Base-by-base conservation (phyloP, 2,888 invertebrate species). In the Teinopalpus imperialis region DNA sequence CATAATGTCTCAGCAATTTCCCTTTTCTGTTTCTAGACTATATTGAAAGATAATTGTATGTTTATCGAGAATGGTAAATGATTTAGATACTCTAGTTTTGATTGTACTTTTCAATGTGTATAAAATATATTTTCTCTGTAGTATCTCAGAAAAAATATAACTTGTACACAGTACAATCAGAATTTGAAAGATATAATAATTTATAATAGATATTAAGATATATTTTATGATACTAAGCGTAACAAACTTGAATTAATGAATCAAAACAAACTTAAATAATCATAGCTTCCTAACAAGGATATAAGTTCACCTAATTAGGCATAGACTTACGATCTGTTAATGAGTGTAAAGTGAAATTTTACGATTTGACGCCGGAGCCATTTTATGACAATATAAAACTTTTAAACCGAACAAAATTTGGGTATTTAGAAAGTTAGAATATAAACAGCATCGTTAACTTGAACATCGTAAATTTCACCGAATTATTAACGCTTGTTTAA, bases 271-370 rank as follows among this genome's bases (percentile, higher is more conserved):
- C n/a, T n/a, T n/a, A n/a, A n/a, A n/a, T n/a, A n/a, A n/a, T n/a
- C n/a, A n/a, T n/a, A n/a, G n/a, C n/a, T n/a, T n/a, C n/a, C n/a
- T n/a, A n/a, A n/a, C n/a, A n/a, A n/a, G n/a, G n/a, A n/a, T n/a
- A n/a, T n/a, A n/a, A n/a, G n/a, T n/a, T n/a, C n/a, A n/a, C n/a
- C n/a, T n/a, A n/a, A n/a, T n/a, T n/a, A n/a, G n/a, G n/a, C n/a
- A n/a, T n/a, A n/a, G n/a, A n/a, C 61, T 75, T 62, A 81, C 68
- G 74, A 75, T 51, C 66, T 70, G 81, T 75, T 85, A 80, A 85
- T 79, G 74, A 70, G 61, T 51, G 42, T 47, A 53, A 58, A 74
- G 72, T 69, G 72, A 71, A 69, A 71, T 68, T 83, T 83, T 66
- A 86, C 77, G 80, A 77, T 79, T 74, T 74, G 67, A 79, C 78